Conservation (phyloP, 2,113 vertebrate species). For the Picathartes gymnocephalus region DNA sequence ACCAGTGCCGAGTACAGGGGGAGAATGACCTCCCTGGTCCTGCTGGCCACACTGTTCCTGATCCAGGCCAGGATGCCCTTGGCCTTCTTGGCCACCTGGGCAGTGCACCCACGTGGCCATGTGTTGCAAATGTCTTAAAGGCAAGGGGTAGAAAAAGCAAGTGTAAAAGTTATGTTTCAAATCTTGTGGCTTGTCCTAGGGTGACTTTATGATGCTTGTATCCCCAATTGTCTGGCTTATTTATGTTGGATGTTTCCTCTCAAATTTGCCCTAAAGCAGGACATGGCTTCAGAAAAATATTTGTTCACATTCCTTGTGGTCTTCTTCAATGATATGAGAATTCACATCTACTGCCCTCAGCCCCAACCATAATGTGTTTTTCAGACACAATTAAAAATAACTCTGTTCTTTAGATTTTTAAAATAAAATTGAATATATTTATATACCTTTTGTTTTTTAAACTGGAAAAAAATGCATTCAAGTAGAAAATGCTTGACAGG, state of each 20-base stretch:
- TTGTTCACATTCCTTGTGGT: not conserved
- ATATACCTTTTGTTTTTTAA: not conserved
- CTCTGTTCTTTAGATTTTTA: not conserved
- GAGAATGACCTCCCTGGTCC: not conserved
- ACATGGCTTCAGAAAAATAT: not conserved
- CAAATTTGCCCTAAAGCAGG: no score
- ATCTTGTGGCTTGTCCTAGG: no score
- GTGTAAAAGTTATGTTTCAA: not conserved
- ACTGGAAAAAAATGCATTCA: not conserved
- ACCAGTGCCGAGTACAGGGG: accelerated
- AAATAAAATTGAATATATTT: not conserved
- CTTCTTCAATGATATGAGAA: not conserved
- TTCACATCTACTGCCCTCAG: not conserved
- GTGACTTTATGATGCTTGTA: no score
- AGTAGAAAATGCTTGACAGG: not conserved
- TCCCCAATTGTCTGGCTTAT: no score
- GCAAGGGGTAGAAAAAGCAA: not conserved
- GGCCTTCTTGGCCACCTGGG: not conserved
- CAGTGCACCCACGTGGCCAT: accelerated
- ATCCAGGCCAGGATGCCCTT: not conserved
- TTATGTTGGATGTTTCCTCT: no score
- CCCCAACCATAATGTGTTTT: not conserved
- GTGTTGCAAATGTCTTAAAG: not conserved
- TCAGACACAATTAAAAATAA: not conserved
- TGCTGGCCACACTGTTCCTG: not conserved